A percentile compares a stretch with the other conserved stretches of the same genome.
These are phyloP conservation scores for Mirza zaza DNA, from an alignment of 2,113 vertebrate species.

Conservation along the genomic window DNA sequence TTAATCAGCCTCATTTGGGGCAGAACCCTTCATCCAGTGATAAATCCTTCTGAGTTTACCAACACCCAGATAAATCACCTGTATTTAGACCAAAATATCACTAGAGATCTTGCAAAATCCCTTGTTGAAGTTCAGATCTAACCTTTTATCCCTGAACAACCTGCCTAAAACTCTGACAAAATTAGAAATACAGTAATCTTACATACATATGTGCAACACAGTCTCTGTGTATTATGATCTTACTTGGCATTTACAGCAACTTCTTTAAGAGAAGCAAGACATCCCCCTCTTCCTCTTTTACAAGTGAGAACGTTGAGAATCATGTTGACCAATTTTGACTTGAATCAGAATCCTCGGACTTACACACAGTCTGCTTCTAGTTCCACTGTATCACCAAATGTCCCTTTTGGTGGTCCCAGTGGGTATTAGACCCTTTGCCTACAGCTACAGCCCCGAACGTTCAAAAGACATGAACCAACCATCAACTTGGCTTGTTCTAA, in stretches of 20 bases:
- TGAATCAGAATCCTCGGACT: background rate
- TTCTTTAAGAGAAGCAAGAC: background rate
- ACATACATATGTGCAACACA: background rate
- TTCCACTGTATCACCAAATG: rapidly evolving
- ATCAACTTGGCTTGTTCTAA: background rate
- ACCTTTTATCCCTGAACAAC: background rate
- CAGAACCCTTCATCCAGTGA: background rate
- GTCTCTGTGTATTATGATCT: background rate
- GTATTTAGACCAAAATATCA: background rate
- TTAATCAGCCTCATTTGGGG: background rate
- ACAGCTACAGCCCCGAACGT: background rate
- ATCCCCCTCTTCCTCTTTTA: background rate
- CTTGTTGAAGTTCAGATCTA: background rate
- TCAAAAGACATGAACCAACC: background rate
- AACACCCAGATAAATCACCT: background rate
- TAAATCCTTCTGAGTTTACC: background rate
- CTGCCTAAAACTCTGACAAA: background rate
- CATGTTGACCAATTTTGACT: rapidly evolving
- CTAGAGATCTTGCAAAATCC: background rate
- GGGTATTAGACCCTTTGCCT: no score
- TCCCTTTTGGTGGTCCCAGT: rapidly evolving
- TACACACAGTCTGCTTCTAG: rapidly evolving
- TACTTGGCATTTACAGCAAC: background rate
- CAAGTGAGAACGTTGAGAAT: background rate
- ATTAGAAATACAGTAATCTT: background rate